Evolutionary conservation across 2,113 vertebrate species (phyloP).

Genomic region (Ceyx cyanopectus): DNA sequence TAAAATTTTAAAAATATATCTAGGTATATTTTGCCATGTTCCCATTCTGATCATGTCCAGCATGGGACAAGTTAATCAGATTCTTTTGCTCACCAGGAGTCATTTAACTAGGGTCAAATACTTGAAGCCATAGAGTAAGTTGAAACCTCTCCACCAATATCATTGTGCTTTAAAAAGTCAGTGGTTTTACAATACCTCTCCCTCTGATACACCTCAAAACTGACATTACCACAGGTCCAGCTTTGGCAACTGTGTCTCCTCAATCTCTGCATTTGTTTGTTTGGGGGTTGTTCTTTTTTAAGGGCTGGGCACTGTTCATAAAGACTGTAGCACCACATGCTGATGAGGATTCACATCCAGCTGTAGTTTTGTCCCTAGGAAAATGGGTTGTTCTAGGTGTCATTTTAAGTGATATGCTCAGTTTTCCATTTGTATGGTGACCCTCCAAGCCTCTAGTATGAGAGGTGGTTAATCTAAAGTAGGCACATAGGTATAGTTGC

Average conservation of each 20-base stretch:
- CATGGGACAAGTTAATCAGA: not conserved
- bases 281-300: too few species aligned
- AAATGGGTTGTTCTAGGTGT: not conserved
- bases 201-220: not conserved
- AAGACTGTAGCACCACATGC: not conserved
- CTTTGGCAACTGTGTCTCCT: not conserved
- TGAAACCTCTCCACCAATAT: not conserved
- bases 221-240: not conserved
- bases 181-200: not conserved
- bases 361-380: not conserved
- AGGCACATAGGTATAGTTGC: not conserved
- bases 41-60: not conserved
- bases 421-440: not conserved
- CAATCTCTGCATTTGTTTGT: not conserved
- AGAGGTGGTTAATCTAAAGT: not conserved
- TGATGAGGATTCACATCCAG: fast-evolving
- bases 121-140: not conserved
- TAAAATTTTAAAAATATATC: not conserved
- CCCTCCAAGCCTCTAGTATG: not conserved
- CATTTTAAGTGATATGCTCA: not conserved
- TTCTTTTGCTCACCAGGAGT: not conserved
- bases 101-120: not conserved
- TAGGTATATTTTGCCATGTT: not conserved
- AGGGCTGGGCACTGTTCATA: not conserved
- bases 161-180: not conserved